Conservation (phyloP, 2,888 invertebrate species). For the Drosophila mimica region DNA sequence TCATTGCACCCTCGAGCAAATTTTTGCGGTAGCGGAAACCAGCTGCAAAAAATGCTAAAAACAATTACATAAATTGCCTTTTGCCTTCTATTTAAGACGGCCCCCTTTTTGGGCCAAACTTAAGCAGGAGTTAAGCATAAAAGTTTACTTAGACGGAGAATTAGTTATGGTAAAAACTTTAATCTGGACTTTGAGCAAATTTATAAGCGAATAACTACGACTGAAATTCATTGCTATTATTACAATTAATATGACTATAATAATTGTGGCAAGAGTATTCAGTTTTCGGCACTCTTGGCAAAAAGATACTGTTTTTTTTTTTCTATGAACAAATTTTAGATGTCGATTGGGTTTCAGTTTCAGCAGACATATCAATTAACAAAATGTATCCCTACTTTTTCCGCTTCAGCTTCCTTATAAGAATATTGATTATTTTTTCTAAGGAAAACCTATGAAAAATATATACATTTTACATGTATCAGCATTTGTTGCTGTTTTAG, state of each 20-base stretch:
- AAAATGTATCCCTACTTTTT: background rate
- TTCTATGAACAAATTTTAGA: background rate
- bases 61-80: constrained; percentile 73
- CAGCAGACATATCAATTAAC: background rate
- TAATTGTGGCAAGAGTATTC: constrained; percentile 5
- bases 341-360: background rate
- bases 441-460: background rate
- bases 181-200: background rate
- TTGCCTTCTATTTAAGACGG: constrained; percentile 30
- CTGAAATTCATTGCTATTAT: background rate
- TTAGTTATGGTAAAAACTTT: background rate
- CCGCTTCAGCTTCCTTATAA: background rate
- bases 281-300: background rate
- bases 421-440: background rate
- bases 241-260: background rate
- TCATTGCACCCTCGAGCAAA: constrained; percentile 59
- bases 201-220: background rate
- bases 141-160: background rate
- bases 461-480: too few species aligned
- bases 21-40: constrained; percentile 31
- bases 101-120: background rate
- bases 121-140: constrained; percentile 1
- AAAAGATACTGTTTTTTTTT: fast-evolving
- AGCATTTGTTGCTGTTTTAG: background rate
- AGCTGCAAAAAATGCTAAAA: constrained; percentile 58